Evolutionary conservation across 2,888 invertebrate genomes (phyloP).

Genomic region (Agonopterix subpropinquella): DNA sequence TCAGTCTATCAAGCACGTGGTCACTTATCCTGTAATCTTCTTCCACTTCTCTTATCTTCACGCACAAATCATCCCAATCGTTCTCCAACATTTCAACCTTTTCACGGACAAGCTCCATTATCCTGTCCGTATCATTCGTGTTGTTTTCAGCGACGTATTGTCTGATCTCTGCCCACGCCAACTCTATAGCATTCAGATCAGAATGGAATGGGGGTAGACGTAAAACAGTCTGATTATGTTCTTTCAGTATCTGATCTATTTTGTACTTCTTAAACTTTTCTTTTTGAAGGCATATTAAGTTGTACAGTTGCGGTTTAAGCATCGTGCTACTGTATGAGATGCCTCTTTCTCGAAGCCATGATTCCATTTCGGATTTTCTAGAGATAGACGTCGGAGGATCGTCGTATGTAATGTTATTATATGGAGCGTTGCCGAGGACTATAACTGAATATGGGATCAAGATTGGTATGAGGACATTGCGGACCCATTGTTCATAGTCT

Average conservation of each 20-base stretch:
- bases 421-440: constrained; percentile 16
- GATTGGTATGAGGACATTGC: constrained; percentile 7
- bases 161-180: constrained; percentile 9
- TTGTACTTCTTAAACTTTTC: constrained; percentile 12
- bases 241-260: constrained; percentile 9
- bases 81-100: constrained; percentile 2
- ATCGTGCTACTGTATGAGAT: constrained; percentile 11
- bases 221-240: constrained; percentile 8
- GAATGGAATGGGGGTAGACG: constrained; percentile 17
- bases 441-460: constrained; percentile 6
- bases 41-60: constrained; percentile 6
- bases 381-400: constrained; percentile 15
- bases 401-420: constrained; percentile 17
- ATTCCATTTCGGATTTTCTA: constrained; percentile 18
- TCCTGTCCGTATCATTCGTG: constrained; percentile 1
- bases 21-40: constrained; percentile 8
- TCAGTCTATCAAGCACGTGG: background rate
- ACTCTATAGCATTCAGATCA: constrained; percentile 11
- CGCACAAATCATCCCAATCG: constrained; percentile 5
- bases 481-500: constrained; percentile 12
- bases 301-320: constrained; percentile 17
- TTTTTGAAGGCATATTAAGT: constrained; percentile 14
- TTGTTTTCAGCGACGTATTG: constrained; percentile 8
- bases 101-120: constrained; percentile 5
- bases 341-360: constrained; percentile 18